phyloP scores from a whole-genome alignment of 2,797 vertebrate species.

The Dallia pectoralis region DNA sequence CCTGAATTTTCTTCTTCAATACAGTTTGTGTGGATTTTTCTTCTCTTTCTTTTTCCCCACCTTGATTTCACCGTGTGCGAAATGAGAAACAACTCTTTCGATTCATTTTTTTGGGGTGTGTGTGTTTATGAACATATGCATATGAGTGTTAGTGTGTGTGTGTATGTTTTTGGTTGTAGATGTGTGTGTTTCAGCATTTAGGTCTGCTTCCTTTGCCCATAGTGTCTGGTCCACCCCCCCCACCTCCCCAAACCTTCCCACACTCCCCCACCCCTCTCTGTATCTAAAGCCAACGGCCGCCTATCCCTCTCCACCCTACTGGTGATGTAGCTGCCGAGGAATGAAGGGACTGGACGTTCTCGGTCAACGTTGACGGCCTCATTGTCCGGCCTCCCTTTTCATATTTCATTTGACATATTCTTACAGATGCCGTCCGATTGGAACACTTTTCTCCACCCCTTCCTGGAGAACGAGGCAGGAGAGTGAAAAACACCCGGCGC shows the following conservation, averaged over 20 bases:
- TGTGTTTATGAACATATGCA: slow-evolving; percentile 37
- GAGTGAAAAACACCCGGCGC: slow-evolving; percentile 20
- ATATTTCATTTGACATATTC: slow-evolving; percentile 58
- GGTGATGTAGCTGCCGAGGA: slow-evolving; percentile 92
- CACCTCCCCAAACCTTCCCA: no score
- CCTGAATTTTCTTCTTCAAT: not conserved
- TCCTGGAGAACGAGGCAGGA: slow-evolving; percentile 69
- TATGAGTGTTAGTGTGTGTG: slow-evolving; percentile 14
- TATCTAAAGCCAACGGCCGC: slow-evolving; percentile 89
- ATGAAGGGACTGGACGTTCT: slow-evolving; percentile 97
- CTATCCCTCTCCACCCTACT: slow-evolving; percentile 87
- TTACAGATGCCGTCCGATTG: slow-evolving; percentile 50
- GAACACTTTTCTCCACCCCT: slow-evolving; percentile 80
- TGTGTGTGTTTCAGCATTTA: slow-evolving; percentile 72
- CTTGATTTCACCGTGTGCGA: no score
- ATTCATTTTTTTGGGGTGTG: slow-evolving; percentile 36
- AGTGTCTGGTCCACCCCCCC: slow-evolving; percentile 73
- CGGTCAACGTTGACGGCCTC: slow-evolving; percentile 94
- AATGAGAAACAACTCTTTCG: no score
- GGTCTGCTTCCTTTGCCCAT: slow-evolving; percentile 84
- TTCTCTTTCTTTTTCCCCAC: no score
- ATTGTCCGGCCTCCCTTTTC: slow-evolving; percentile 84
- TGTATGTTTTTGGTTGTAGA: not conserved
- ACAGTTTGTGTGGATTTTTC: no score
- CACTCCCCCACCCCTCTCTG: slow-evolving; percentile 76